A percentile compares a stretch with the other conserved stretches of the same genome.
These are phyloP conservation scores for Sciurus carolinensis DNA, from an alignment of 2,797 vertebrate genomes.

Conservation along the genomic window DNA sequence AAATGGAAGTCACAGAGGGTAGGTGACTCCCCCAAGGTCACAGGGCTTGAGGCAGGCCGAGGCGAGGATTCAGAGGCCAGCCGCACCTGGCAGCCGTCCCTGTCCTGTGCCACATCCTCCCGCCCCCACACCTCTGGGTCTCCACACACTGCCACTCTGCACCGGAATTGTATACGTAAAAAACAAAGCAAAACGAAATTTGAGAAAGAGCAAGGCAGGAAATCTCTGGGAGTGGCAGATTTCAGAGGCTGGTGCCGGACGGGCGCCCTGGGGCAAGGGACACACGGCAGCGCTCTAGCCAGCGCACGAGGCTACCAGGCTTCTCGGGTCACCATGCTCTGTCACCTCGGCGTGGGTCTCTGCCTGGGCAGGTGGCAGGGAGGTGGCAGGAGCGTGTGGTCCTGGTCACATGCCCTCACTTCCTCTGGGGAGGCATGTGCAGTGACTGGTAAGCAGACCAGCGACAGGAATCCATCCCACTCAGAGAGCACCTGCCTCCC, in stretches of 20 bases:
- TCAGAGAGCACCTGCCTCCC: constrained; percentile 65
- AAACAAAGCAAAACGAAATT: not conserved
- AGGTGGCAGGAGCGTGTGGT: not conserved
- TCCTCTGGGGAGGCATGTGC: not conserved
- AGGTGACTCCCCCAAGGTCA: not conserved
- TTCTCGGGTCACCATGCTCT: not conserved
- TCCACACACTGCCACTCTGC: not conserved
- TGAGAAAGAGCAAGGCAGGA: not conserved
- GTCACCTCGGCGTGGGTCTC: rapidly evolving
- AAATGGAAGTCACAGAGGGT: not conserved
- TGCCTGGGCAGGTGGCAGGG: not conserved
- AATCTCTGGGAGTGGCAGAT: not conserved
- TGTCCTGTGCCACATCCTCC: rapidly evolving
- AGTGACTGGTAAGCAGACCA: not conserved
- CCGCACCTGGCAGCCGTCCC: not conserved
- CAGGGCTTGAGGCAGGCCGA: not conserved
- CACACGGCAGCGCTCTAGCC: not conserved
- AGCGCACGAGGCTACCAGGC: not conserved
- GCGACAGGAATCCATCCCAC: not conserved
- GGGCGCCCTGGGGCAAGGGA: not conserved
- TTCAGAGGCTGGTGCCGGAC: not conserved
- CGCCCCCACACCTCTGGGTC: not conserved
- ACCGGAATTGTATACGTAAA: not conserved
- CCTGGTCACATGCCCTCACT: not conserved
- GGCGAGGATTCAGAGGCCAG: not conserved